phyloP scores from a whole-genome alignment of 2,888 invertebrate genomes.

The Germaria angustata region DNA sequence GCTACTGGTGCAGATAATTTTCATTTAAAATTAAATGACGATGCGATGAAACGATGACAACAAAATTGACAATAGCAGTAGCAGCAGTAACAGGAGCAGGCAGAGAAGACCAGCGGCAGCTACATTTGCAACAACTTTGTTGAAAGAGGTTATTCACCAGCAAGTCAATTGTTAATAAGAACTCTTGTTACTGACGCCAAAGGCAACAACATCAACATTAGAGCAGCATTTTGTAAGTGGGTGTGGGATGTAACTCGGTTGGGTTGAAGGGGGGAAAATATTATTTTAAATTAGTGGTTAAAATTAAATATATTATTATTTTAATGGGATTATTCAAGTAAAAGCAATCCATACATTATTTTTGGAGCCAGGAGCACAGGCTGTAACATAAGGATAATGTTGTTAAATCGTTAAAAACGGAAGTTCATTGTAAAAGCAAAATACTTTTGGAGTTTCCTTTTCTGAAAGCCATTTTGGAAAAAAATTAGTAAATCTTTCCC shows the following conservation, averaged over 20 bases:
- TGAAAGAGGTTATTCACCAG: constrained; percentile 54
- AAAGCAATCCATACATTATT: not conserved
- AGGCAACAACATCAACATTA: not conserved
- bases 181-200: not conserved
- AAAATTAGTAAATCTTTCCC: too few species aligned
- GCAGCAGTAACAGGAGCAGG: not conserved
- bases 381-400: too few species aligned
- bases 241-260: not conserved
- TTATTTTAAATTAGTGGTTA: not conserved
- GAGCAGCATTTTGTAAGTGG: constrained; percentile 22
- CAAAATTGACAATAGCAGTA: not conserved
- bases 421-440: too few species aligned
- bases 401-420: too few species aligned
- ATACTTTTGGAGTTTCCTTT: too few species aligned
- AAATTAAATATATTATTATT: not conserved
- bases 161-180: constrained; percentile 7
- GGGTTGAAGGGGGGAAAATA: constrained; percentile 18
- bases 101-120: too few species aligned
- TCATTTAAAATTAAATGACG: constrained; percentile 49
- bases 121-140: not conserved
- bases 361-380: too few species aligned
- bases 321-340: not conserved
- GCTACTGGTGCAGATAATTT: constrained; percentile 64
- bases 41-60: constrained; percentile 23
- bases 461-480: too few species aligned